Base-by-base conservation (phyloP, 2,113 vertebrate species). In the Corythornis madagascariensis region DNA sequence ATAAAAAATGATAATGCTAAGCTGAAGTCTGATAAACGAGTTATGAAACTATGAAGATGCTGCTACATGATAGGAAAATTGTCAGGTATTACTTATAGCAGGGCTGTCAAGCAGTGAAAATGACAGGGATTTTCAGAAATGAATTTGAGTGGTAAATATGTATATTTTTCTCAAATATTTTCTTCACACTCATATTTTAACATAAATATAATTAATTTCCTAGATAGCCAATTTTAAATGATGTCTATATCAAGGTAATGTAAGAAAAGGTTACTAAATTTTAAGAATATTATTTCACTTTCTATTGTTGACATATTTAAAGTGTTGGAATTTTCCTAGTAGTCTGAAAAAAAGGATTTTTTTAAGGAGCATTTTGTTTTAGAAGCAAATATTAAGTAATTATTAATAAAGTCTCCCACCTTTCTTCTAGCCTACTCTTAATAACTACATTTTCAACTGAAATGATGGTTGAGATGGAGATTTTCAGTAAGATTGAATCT, bases 371-470 rank as follows among this genome's bases (percentile, higher is more conserved):
- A 8, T 22, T 84, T 66, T 84, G 28, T 10, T 86, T 76, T 72
- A 69, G 63, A 75, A 71, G 26, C 11, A 72, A 57, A 28, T 57
- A 35, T 40, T 65, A 79, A 64, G 9, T 61, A 65, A 72, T 50
- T 77, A 8, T 86, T 79, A 45, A 48, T 55, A 33, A 52, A 42
- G 17, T 43, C 0, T 0, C 4, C 0, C 10, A 60, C 5, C 6
- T 56, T 74, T 79, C 43, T 89, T 25, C 47, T 35, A 67, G 26
- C 26, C 4, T 56, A 10, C 48, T 25, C 11, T 67, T n/a, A 33
- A 20, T 35, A 75, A 24, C 6, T 78, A 11, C 12, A 42, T 70
- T 95, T 90, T 75, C 57, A 93, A 40, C 64, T 45, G 10, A 81
- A 64, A 21, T 55, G 40, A 9, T 40, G 24, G 33, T 73, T 66